Conservation (phyloP, 92 coral and sea anemone species). For the Plumapathes pennacea region DNA sequence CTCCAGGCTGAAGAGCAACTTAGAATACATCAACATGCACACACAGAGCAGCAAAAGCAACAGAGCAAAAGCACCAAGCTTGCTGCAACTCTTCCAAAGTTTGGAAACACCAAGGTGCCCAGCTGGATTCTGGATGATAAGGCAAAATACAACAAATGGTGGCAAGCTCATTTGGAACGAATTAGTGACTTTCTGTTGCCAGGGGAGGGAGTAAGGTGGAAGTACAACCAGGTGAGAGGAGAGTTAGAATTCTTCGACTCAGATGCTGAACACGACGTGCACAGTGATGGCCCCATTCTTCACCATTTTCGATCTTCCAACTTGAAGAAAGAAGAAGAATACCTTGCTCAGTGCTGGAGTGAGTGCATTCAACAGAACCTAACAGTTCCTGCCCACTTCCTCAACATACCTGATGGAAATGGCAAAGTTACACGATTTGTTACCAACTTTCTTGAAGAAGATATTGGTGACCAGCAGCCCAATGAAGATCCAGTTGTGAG, state of each 20-base stretch:
- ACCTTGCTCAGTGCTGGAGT: conserved; percentile 12
- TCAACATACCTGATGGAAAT: not conserved
- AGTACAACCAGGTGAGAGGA: not conserved
- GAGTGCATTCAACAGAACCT: conserved; percentile 1
- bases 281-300: conserved; percentile 13
- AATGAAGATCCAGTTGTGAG: no score
- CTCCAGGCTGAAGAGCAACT: conserved; percentile 28
- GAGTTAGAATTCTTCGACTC: conserved; percentile 23
- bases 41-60: not conserved
- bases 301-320: conserved; percentile 31
- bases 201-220: conserved; percentile 49
- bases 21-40: conserved; percentile 1
- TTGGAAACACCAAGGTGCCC: conserved; percentile 3
- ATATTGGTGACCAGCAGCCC: no score
- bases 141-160: not conserved
- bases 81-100: conserved; percentile 5
- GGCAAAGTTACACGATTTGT: conserved; percentile 5
- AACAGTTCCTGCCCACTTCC: conserved; percentile 8
- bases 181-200: conserved; percentile 30
- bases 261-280: not conserved
- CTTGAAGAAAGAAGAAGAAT: conserved; percentile 14
- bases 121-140: conserved; percentile 1
- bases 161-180: conserved; percentile 39
- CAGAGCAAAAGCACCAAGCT: conserved; percentile 7
- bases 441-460: conserved; percentile 9